phyloP scores from a whole-genome alignment of 2,113 vertebrate species.

The Pavo muticus region DNA sequence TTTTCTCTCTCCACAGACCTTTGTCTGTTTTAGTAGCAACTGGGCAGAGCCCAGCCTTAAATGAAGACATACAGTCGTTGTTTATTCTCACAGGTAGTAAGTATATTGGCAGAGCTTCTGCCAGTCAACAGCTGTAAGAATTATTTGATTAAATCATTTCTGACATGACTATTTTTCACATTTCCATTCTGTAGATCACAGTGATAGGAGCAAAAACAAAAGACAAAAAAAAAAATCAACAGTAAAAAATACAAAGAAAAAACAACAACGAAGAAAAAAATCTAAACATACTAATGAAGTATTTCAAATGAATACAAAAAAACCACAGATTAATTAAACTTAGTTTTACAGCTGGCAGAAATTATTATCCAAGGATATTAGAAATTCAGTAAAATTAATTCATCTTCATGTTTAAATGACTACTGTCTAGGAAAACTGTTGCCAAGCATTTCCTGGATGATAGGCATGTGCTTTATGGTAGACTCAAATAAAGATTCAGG shows the following conservation, averaged over 20 bases:
- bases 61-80: constrained; percentile 52
- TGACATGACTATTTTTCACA: background rate
- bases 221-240: background rate
- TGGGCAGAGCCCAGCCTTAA: constrained; percentile 64
- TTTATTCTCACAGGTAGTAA: constrained; percentile 45
- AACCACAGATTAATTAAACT: constrained; percentile 11
- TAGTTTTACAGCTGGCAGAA: constrained; percentile 1
- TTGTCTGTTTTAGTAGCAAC: constrained; percentile 55
- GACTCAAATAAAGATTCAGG: constrained; percentile 60
- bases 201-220: background rate
- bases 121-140: constrained; percentile 18
- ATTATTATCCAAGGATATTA: constrained; percentile 30
- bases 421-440: constrained; percentile 22
- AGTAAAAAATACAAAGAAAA: background rate
- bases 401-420: constrained; percentile 39
- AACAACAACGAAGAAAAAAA: background rate
- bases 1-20: constrained; percentile 52
- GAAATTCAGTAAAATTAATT: constrained; percentile 29
- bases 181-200: background rate
- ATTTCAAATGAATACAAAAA: constrained; percentile 16
- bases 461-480: constrained; percentile 46
- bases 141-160: background rate
- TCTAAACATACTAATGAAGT: background rate
- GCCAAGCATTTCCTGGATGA: constrained; percentile 53
- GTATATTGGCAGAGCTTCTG: constrained; percentile 3